Evolutionary conservation across 2,888 invertebrate species (phyloP), one percentile per base, ranked within the genome.

Genomic region (Andrena flavipes): DNA sequence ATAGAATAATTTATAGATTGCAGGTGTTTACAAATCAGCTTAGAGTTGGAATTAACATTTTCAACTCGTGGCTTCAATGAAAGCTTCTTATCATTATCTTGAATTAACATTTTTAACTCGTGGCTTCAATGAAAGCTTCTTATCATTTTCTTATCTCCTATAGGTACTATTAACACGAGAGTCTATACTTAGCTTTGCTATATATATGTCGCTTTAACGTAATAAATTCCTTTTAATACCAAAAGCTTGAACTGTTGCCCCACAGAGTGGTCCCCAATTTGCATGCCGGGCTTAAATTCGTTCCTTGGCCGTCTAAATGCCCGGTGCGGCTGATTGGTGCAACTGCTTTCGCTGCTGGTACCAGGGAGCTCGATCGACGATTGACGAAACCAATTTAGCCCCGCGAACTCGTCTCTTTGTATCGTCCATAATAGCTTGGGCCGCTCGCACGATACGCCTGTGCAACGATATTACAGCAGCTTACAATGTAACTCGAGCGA

Each of bases 331-430:
- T 54, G 72, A 64, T 60, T 67, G 64, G 70, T 51, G 65, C 48
- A 71, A 76, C 72, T 72, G 63, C 30, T 81, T 76, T 67, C 65
- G 73, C 56, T 62, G 60, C 62, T 77, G 48, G 71, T 49, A 64
- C 71, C 65, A 74, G 65, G 67, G 75, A 84, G 81, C 77, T 56
- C 23, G 67, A 86, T 79, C 63, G 64, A 64, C 74, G 83, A 78
- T 85, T 68, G 67, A 78, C 83, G 80, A 78, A 80, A 80, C 80
- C 80, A 86, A 86, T 86, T 86, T 80, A 86, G 84, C 77, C 62
- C 59, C 65, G 74, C 54, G 63, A 42, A n/a, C 62, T 73, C 76
- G 73, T 83, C 62, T 67, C 71, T 67, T 67, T 80, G 69, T 62
- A 72, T 42, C 8, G 54, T 59, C 56, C 35, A n/a, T 64, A 76